Base-by-base conservation (phyloP, 1,140 invertebrate species). In the Ridgeia piscesae region DNA sequence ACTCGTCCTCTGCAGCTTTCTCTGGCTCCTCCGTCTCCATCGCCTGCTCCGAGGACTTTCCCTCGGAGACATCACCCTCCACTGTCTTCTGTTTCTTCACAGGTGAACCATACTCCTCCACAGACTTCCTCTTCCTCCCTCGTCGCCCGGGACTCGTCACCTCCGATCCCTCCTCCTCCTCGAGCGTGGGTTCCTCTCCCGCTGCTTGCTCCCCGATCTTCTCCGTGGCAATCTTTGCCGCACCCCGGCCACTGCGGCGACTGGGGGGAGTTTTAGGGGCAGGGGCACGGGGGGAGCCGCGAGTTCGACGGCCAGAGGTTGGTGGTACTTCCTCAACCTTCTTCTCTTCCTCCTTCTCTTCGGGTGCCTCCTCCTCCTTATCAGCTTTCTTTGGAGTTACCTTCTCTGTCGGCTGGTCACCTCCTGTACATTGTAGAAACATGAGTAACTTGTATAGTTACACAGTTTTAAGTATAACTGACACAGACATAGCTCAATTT, bases 121-220 rank as follows among this genome's bases (percentile, higher is more conserved):
- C 34, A 88, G 91, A 88, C 88, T 34, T 89, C 89, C 48, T 35
- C 48, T 35, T 50, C 42, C 92, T 88, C n/a, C 90, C 91, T 58
- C 92, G 91, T n/a, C 58, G 34, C 6, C 89, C n/a, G 88, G 92
- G 88, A 88, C 50, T 42, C 58, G 77, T 33, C 27, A 89, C 89
- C 88, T 92, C 92, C 50, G 91, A 91, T 48, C 92, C 92, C 33
- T 89, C 48, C 34, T 92, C 50, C 33, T 92, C 92, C 48, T 92
- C 89, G 48, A 77, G n/a, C 14, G 42, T 27, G 11, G 89, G 89
- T 42, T 91, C 92, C 6, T 92, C 92, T 11, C 33, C 14, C 33
- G 92, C 92, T n/a, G 42, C 90, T 88, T 91, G 48, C 48, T 93
- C 33, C 92, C 91, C 93, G 34, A 48, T 90, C 35, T 92, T 92